Evolutionary conservation across 2,113 vertebrate species (phyloP).

Genomic region (Podocnemis expansa): DNA sequence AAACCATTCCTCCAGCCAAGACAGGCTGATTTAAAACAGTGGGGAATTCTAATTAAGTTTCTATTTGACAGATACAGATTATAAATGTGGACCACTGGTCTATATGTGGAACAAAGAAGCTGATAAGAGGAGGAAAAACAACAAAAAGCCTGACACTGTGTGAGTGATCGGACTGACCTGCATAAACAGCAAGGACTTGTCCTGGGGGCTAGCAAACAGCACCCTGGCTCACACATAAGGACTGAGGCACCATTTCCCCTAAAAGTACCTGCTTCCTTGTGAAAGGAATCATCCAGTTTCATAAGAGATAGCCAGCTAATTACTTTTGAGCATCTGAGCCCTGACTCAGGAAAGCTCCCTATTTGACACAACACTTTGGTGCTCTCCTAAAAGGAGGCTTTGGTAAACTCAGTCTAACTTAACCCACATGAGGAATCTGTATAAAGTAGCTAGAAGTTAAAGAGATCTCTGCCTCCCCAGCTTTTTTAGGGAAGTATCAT

Average conservation of each 20-base stretch:
- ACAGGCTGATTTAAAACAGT: neutral
- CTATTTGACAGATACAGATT: neutral
- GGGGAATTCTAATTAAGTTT: neutral
- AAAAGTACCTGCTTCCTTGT: neutral
- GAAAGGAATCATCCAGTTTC: neutral
- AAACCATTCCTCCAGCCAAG: slow-evolving; percentile 30
- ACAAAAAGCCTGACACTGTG: neutral
- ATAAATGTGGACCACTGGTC: neutral
- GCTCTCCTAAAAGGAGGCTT: neutral
- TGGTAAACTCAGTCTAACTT: rapidly evolving
- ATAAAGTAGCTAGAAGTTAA: neutral
- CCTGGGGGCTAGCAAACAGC: neutral
- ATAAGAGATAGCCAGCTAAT: neutral
- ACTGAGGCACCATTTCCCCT: neutral
- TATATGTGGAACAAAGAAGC: neutral
- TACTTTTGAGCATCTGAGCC: neutral
- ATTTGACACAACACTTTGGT: neutral
- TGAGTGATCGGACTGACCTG: neutral
- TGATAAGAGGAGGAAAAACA: rapidly evolving
- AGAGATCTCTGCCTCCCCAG: neutral
- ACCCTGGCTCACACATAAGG: neutral
- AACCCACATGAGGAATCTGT: neutral
- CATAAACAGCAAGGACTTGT: neutral
- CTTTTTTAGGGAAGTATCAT: neutral
- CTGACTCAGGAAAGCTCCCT: neutral